These are phyloP conservation scores for Eclectus roratus DNA, from an alignment of 2,113 vertebrate genomes.

Conservation along the genomic window DNA sequence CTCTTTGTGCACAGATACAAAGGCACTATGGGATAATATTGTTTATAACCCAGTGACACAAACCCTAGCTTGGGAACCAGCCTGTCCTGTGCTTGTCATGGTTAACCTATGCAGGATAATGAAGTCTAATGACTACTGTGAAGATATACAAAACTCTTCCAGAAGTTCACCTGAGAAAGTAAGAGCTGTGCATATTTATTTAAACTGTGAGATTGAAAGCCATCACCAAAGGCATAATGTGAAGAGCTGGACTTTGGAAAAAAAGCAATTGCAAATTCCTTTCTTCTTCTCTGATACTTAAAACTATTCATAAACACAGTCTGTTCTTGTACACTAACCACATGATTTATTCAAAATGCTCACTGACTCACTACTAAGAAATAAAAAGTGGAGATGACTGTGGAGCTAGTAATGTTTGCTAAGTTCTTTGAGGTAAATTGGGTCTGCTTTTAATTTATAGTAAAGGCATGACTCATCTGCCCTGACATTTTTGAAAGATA, in stretches of 20 bases:
- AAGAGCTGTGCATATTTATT: conserved; percentile 59
- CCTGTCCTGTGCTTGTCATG: conserved; percentile 73
- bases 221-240: not conserved
- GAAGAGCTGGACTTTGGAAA: not conserved
- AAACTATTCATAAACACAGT: not conserved
- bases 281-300: not conserved
- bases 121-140: conserved; percentile 54
- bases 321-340: not conserved
- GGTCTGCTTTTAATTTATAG: conserved; percentile 32
- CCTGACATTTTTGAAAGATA: not conserved
- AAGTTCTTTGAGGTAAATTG: conserved; percentile 7
- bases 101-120: conserved; percentile 75
- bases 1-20: conserved; percentile 69
- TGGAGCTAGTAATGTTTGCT: not conserved
- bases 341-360: not conserved
- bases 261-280: not conserved
- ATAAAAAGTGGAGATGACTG: conserved; percentile 13
- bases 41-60: conserved; percentile 76
- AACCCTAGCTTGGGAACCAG: conserved; percentile 79
- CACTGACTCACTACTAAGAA: conserved; percentile 20
- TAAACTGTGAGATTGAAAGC: not conserved
- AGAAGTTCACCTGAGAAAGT: conserved; percentile 67
- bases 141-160: conserved; percentile 73
- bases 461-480: not conserved
- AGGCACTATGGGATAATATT: conserved; percentile 81